Conservation (phyloP, 2,797 vertebrate species). For the Karalla daura region DNA sequence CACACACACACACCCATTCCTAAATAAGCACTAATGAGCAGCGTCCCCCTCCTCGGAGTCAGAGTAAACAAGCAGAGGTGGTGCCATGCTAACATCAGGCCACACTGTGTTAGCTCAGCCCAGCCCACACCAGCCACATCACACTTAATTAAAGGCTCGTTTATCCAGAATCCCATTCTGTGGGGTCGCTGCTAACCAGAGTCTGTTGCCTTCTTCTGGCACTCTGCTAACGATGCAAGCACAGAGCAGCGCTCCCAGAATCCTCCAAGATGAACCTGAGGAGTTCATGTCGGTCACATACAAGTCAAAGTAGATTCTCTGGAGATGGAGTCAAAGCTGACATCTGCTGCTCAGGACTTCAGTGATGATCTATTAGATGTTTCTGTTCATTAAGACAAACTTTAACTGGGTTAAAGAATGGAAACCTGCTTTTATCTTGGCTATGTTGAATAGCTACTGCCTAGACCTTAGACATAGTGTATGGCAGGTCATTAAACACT, state of each 20-base stretch:
- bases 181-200: not conserved
- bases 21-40: no score
- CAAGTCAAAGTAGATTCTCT: not conserved
- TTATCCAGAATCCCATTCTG: constrained; percentile 19
- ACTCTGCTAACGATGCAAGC: not conserved
- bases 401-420: no score
- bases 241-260: not conserved
- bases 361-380: no score
- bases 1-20: no score
- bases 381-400: no score
- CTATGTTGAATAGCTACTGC: no score
- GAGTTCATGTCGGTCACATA: not conserved
- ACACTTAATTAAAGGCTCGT: constrained; percentile 41
- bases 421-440: no score
- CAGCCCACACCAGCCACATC: constrained; percentile 2
- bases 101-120: constrained; percentile 17
- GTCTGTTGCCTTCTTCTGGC: constrained; percentile 11
- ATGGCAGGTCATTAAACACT: no score
- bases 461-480: no score
- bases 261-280: constrained; percentile 4
- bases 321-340: no score
- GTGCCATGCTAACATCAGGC: constrained; percentile 12
- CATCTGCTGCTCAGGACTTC: no score
- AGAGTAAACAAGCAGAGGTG: constrained; percentile 26
- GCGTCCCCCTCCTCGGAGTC: no score